Base-by-base conservation (phyloP, 1,140 invertebrate species). In the Euwallacea similis region DNA sequence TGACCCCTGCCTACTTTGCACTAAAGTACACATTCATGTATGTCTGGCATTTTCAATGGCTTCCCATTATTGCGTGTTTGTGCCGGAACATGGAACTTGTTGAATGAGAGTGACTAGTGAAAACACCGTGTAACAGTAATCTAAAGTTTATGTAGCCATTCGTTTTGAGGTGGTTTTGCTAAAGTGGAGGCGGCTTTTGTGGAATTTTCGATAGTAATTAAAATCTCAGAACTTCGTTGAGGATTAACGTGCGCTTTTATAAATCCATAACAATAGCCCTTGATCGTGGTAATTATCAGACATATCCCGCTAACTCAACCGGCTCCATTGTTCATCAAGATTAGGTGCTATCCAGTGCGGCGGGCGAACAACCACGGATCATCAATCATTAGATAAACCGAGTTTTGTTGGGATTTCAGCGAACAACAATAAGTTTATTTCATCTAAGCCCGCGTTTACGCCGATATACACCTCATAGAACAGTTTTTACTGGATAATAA, bases 321-420 rank as follows among this genome's bases (percentile, higher is more conserved):
- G 54, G 46, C 58, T 56, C 68, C 59, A 74, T 74, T 74, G 71
- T 74, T 74, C 60, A 73, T 73, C 71, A 64, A 67, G 73, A 74
- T 74, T 74, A 72, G 58, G 62, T 68, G 71, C 55, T 73, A 74
- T 72, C 70, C 66, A 64, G 50, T 58, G 44, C 66, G 66, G 66
- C 66, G 59, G 61, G 44, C 58, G 60, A 43, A 72, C 53, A 58
- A 62, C 59, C 55, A 65, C 44, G 71, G 70, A 75, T 75, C 71
- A 75, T 75, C 73, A 75, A 75, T 75, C 73, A 75, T 75, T 73
- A 75, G 71, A 71, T 75, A 71, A 68, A 64, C 59, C 73, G 73
- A 73, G 73, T 75, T 73, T 75, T 75, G 73, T 75, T 75, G 64
- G 66, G 66, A 67, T 73, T 73, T 69, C 67, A 55, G 58, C 60